Conservation (phyloP, 2,797 vertebrate species). For the Orestias chungarensis region DNA sequence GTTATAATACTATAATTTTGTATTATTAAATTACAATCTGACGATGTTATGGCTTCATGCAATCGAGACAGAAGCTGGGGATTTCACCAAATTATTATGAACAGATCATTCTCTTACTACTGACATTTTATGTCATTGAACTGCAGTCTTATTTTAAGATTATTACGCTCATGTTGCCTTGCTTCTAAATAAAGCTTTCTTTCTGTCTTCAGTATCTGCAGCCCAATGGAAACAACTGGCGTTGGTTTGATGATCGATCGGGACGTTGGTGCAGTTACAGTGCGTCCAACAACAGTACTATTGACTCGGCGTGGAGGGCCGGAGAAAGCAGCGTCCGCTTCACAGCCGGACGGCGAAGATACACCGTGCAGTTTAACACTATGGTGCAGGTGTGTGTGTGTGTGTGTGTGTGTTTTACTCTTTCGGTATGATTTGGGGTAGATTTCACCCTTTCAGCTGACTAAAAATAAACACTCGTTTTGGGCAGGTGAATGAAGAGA, state of each 20-base stretch:
- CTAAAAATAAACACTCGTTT: constrained; percentile 16
- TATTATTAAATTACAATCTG: not conserved
- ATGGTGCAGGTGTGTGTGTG: constrained; percentile 90
- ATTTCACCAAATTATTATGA: not conserved
- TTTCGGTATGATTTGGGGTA: not conserved
- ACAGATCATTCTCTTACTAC: not conserved
- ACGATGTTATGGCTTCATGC: not conserved
- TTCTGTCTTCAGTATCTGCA: constrained; percentile 86
- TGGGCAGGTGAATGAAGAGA: constrained; percentile 94
- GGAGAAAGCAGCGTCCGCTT: constrained; percentile 95
- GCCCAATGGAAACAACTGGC: constrained; percentile 96
- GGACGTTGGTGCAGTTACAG: constrained; percentile 98
- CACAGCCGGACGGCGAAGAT: constrained; percentile 93
- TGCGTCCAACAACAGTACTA: constrained; percentile 96
- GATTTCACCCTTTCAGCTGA: not conserved
- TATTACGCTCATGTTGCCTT: not conserved
- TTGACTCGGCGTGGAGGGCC: constrained; percentile 93
- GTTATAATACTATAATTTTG: not conserved
- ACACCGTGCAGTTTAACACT: constrained; percentile 96
- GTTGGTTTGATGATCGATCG: constrained; percentile 97
- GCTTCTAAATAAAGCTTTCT: not conserved
- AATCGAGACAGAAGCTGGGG: too few species aligned
- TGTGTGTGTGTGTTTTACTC: not conserved
- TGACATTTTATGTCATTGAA: too few species aligned
- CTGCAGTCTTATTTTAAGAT: not conserved